Evolutionary conservation across 2,113 vertebrate genomes (phyloP).

Genomic region (Solea senegalensis): DNA sequence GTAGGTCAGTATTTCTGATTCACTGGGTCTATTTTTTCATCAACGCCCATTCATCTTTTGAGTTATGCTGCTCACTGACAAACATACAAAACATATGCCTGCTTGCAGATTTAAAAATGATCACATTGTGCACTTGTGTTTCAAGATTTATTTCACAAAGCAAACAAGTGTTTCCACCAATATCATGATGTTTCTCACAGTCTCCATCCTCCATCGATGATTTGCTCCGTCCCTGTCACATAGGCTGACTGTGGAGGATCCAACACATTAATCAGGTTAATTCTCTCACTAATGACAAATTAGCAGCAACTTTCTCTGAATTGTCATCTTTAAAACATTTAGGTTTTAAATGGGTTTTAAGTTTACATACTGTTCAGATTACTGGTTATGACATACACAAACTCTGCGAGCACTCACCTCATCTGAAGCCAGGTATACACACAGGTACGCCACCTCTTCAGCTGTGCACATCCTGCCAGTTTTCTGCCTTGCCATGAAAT

Average conservation of each 20-base stretch:
- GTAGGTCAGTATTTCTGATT: no score
- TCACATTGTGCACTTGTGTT: neutral
- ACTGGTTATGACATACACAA: neutral
- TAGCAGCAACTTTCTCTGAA: neutral
- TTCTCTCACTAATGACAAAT: neutral
- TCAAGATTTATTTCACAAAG: neutral
- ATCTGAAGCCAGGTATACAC: conserved; percentile 94
- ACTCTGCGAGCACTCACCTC: conserved; percentile 82
- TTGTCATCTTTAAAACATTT: no score
- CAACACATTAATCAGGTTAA: neutral
- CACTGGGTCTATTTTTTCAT: no score
- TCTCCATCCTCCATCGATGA: conserved; percentile 96
- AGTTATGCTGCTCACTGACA: no score
- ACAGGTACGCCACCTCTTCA: conserved; percentile 91
- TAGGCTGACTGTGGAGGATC: conserved; percentile 86
- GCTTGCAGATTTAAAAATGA: neutral
- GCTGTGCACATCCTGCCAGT: conserved; percentile 91
- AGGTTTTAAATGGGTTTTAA: no score
- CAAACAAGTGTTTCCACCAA: neutral
- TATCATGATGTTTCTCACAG: conserved; percentile 77
- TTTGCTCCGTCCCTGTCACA: conserved; percentile 88
- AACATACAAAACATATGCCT: no score
- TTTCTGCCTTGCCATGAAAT: conserved; percentile 92
- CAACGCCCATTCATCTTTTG: no score
- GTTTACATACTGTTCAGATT: no score